Evolutionary conservation across 2,797 vertebrate species (phyloP).

Genomic region (Neopelma chrysocephalum): DNA sequence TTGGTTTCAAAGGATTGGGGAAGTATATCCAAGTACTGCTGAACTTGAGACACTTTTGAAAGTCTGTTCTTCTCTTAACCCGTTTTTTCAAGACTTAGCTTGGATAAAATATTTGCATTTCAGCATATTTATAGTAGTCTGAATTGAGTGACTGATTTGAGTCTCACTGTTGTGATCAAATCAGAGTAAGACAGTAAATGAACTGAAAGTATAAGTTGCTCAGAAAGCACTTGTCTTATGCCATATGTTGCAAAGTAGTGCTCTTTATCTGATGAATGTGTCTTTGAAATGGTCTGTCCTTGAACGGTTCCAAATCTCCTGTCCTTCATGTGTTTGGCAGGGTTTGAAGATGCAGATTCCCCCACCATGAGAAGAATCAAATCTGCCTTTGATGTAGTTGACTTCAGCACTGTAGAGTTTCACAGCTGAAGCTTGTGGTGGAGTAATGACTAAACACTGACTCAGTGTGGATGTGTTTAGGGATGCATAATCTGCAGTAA

Average conservation of each 20-base stretch:
- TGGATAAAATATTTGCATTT: background rate
- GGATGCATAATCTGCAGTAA: slow-evolving; percentile 43
- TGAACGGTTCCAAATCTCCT: background rate
- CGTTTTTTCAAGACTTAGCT: background rate
- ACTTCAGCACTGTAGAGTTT: background rate
- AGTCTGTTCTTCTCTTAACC: background rate
- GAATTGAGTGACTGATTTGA: background rate
- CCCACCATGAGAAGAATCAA: background rate
- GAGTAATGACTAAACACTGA: slow-evolving; percentile 50
- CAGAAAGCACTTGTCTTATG: background rate
- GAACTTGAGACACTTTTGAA: background rate
- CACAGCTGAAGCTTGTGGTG: background rate
- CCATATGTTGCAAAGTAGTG: background rate
- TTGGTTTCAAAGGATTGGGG: background rate
- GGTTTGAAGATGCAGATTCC: background rate
- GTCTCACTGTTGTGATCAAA: background rate
- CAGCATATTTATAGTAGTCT: background rate
- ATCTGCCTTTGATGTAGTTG: background rate
- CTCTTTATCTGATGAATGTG: background rate
- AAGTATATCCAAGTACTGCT: background rate
- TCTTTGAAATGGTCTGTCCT: background rate
- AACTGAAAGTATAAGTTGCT: background rate
- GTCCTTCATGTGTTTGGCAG: background rate
- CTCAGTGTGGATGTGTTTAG: slow-evolving; percentile 12
- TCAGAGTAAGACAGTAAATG: background rate